Evolutionary conservation across 1,140 invertebrate species (phyloP).

Genomic region (Andricus grossulariae): DNA sequence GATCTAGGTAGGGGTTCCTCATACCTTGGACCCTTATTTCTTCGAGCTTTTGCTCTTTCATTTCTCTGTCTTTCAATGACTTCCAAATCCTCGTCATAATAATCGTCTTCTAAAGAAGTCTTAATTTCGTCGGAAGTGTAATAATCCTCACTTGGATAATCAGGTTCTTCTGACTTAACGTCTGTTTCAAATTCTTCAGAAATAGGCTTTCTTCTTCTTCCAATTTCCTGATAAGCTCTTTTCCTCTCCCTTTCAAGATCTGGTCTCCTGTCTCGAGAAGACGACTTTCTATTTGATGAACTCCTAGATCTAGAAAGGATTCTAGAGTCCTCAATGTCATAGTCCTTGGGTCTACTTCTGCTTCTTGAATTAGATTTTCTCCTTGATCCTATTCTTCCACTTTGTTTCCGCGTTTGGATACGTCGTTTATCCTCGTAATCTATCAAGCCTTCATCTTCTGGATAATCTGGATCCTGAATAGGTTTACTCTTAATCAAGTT

Average conservation of each 20-base stretch:
- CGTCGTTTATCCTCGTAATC: slow-evolving; percentile 1
- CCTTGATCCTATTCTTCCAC: slow-evolving; percentile 31
- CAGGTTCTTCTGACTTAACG: neutral
- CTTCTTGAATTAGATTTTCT: slow-evolving; percentile 41
- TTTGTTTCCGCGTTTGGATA: slow-evolving; percentile 14
- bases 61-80: neutral
- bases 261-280: neutral
- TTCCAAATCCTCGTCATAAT: neutral
- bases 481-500: neutral
- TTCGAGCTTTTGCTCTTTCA: slow-evolving; percentile 3
- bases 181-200: neutral
- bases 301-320: neutral
- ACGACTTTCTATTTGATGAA: neutral
- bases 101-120: neutral
- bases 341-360: slow-evolving; percentile 31
- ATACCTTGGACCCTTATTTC: neutral
- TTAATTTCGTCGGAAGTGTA: neutral
- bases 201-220: slow-evolving; percentile 9
- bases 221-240: neutral
- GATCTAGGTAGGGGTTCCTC: neutral
- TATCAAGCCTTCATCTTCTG: slow-evolving; percentile 34
- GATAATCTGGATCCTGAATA: slow-evolving; percentile 28
- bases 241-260: neutral
- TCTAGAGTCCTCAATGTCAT: neutral
- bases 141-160: slow-evolving; percentile 23